These are phyloP conservation scores for Crypturellus tataupa DNA, from an alignment of 2,797 vertebrate species.

Conservation along the genomic window DNA sequence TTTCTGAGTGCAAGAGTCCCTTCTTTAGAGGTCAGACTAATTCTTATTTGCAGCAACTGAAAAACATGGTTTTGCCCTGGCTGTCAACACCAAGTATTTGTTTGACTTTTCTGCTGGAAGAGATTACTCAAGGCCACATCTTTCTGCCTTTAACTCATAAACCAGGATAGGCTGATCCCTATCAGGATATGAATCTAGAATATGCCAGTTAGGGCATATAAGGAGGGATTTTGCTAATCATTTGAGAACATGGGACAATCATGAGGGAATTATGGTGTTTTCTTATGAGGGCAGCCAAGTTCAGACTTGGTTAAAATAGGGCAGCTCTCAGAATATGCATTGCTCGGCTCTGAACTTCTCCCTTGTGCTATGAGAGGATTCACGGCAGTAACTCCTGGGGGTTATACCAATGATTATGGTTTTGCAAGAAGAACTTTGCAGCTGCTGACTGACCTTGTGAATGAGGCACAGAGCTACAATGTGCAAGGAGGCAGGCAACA, in stretches of 20 bases:
- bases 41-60: background rate
- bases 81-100: conserved; percentile 28
- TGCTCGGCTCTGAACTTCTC: background rate
- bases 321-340: background rate
- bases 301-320: background rate
- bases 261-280: background rate
- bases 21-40: background rate
- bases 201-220: background rate
- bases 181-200: background rate
- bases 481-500: background rate
- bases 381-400: background rate
- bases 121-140: background rate
- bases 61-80: conserved; percentile 14
- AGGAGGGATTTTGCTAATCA: background rate
- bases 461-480: background rate
- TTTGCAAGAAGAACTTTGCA: background rate
- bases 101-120: conserved; percentile 15
- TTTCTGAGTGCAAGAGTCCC: conserved; percentile 29
- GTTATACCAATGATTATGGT: fast-evolving
- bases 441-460: background rate
- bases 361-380: background rate
- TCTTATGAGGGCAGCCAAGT: background rate
- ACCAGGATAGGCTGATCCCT: background rate
- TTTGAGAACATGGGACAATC: fast-evolving
- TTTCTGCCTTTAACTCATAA: background rate